These are phyloP conservation scores for Drosophila kambysellisi DNA, from an alignment of 2,888 invertebrate genomes.

Conservation along the genomic window DNA sequence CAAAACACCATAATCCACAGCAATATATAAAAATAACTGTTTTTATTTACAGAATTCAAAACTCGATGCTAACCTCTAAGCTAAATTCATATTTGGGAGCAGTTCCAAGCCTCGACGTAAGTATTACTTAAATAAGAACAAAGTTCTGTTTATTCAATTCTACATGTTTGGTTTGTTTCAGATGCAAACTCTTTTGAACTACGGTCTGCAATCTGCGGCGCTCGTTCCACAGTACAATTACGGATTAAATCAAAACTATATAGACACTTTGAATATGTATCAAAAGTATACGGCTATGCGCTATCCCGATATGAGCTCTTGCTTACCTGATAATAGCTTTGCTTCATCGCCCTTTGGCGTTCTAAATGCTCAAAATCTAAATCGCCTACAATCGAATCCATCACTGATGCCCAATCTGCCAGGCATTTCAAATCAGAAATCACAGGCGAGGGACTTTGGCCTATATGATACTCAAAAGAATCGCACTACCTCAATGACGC, in stretches of 20 bases:
- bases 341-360: constrained; percentile 29
- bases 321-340: constrained; percentile 38
- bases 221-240: constrained; percentile 67
- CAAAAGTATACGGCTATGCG: constrained; percentile 53
- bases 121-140: constrained; percentile 27
- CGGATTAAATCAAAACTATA: constrained; percentile 64
- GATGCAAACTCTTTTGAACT: constrained; percentile 74
- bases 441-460: constrained; percentile 35
- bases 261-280: constrained; percentile 63
- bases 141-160: neutral
- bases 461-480: constrained; percentile 44
- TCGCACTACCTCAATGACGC: constrained; percentile 24
- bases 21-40: neutral
- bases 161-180: constrained; percentile 27
- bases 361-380: constrained; percentile 22
- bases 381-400: constrained; percentile 30
- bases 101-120: constrained; percentile 76
- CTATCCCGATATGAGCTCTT: constrained; percentile 49
- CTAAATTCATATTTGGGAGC: constrained; percentile 66
- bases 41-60: constrained; percentile 44
- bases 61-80: constrained; percentile 54
- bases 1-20: neutral
- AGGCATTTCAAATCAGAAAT: constrained; percentile 28
- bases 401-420: constrained; percentile 44
- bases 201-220: constrained; percentile 61